Conservation (phyloP, 2,797 vertebrate genomes). For the Ceryle rudis region DNA sequence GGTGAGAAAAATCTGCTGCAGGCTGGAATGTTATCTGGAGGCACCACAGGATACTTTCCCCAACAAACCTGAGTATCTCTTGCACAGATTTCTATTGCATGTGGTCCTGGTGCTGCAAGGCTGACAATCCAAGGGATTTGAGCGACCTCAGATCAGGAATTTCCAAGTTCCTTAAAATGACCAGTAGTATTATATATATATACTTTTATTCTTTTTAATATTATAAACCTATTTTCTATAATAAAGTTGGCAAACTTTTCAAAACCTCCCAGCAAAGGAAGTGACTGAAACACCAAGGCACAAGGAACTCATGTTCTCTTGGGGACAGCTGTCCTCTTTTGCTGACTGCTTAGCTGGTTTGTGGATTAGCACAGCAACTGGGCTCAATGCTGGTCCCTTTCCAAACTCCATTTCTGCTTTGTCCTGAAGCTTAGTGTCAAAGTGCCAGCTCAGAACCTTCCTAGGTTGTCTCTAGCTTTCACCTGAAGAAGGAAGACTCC, state of each 20-base stretch:
- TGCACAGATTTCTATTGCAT: background rate
- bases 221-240: background rate
- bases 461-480: background rate
- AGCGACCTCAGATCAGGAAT: background rate
- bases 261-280: background rate
- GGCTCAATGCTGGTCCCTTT: background rate
- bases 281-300: background rate
- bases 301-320: background rate
- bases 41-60: background rate
- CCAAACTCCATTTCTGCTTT: background rate
- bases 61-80: background rate
- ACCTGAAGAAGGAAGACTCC: constrained; percentile 46
- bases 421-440: background rate
- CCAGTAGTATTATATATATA: background rate
- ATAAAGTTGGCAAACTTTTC: background rate
- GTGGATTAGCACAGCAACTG: background rate
- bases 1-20: background rate
- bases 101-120: background rate
- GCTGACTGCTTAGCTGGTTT: background rate
- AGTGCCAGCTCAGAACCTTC: background rate
- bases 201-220: background rate
- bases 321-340: background rate
- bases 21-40: background rate
- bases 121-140: background rate
- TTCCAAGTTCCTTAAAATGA: background rate